phyloP scores from a whole-genome alignment of 2,888 invertebrate species.

The Chrysopilus asiliformis region DNA sequence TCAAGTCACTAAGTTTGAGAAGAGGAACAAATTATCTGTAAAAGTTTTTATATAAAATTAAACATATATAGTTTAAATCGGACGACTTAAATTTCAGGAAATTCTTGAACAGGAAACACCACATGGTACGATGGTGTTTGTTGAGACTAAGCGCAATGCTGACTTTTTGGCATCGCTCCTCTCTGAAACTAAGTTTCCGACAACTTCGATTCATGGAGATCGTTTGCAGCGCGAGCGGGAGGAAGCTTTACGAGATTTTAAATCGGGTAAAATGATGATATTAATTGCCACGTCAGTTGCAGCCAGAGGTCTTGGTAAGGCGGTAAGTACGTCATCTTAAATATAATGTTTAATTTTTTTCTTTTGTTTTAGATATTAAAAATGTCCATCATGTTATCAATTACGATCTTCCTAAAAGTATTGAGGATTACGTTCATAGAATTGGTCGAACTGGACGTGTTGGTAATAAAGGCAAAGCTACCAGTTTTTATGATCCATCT shows the following conservation, averaged over 20 bases:
- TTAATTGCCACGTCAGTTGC: slow-evolving; percentile 93
- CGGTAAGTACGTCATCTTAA: neutral
- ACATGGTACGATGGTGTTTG: slow-evolving; percentile 66
- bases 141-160: slow-evolving; percentile 77
- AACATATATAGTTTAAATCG: slow-evolving; percentile 1
- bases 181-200: slow-evolving; percentile 68
- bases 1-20: slow-evolving; percentile 56
- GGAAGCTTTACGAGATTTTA: slow-evolving; percentile 84
- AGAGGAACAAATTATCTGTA: slow-evolving; percentile 53
- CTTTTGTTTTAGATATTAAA: slow-evolving; percentile 52
- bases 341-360: neutral
- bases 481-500: slow-evolving; percentile 66
- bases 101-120: slow-evolving; percentile 24
- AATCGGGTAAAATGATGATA: slow-evolving; percentile 57
- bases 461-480: slow-evolving; percentile 75
- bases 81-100: slow-evolving; percentile 19
- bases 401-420: slow-evolving; percentile 75
- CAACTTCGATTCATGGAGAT: slow-evolving; percentile 97
- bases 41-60: slow-evolving; percentile 36
- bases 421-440: slow-evolving; percentile 91
- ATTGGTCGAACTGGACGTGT: slow-evolving; percentile 92
- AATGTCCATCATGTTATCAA: slow-evolving; percentile 83
- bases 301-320: slow-evolving; percentile 68
- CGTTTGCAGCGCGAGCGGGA: slow-evolving; percentile 91
- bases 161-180: slow-evolving; percentile 79